These are phyloP conservation scores for Epicauta chinensis DNA, from an alignment of 1,140 invertebrate species.

Conservation along the genomic window DNA sequence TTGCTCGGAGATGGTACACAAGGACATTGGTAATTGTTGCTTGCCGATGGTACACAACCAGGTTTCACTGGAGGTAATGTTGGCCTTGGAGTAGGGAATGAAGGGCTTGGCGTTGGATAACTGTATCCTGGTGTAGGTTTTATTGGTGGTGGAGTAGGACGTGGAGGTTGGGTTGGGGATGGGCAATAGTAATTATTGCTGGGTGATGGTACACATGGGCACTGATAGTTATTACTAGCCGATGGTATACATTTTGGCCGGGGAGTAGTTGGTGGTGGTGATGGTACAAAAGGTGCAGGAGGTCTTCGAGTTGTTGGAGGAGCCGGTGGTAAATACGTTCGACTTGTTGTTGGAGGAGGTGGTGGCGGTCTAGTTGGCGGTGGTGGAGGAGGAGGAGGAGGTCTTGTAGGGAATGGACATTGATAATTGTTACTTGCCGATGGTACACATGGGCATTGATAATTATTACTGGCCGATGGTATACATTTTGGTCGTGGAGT, in stretches of 20 bases:
- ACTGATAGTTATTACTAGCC: too few relatives aligned
- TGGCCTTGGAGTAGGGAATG: not conserved
- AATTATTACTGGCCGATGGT: not conserved
- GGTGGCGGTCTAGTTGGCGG: not conserved
- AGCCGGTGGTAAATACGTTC: conserved; percentile 8
- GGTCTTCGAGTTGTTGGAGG: conserved; percentile 12
- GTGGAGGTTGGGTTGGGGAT: conserved; percentile 2
- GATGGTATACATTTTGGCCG: too few relatives aligned
- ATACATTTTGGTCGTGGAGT: conserved; percentile 3
- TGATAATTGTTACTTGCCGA: conserved; percentile 2
- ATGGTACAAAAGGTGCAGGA: conserved; percentile 9
- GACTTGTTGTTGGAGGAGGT: not conserved
- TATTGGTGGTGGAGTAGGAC: not conserved
- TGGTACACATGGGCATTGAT: not conserved
- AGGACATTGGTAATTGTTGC: not conserved
- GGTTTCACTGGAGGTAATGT: conserved; percentile 4
- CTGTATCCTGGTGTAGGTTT: not conserved
- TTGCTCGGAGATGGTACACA: not conserved
- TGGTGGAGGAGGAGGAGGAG: not conserved
- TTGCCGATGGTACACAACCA: conserved; percentile 5
- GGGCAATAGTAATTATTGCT: not conserved
- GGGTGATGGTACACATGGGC: not conserved
- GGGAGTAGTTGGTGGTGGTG: not conserved
- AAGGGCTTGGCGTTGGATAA: too few relatives aligned
- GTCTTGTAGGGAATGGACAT: conserved; percentile 2